These are phyloP conservation scores for Mycteria americana DNA, from an alignment of 2,797 vertebrate genomes.

Conservation along the genomic window DNA sequence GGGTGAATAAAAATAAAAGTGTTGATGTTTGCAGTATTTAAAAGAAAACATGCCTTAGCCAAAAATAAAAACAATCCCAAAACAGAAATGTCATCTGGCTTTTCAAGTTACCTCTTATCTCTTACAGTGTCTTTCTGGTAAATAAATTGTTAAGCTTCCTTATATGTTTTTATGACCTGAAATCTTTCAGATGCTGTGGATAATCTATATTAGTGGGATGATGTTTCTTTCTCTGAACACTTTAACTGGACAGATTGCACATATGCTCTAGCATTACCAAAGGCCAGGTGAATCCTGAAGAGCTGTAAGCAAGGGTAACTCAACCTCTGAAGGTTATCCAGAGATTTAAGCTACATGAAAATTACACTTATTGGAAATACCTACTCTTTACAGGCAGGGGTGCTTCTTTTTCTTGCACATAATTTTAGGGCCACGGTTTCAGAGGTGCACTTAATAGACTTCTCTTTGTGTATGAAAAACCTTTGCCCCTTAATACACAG, in stretches of 20 bases:
- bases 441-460: neutral
- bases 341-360: constrained; percentile 10
- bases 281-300: constrained; percentile 2
- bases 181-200: neutral
- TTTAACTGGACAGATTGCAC: neutral
- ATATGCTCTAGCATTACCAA: neutral
- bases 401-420: neutral
- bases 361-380: neutral
- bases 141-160: neutral
- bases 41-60: neutral
- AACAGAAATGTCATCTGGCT: neutral
- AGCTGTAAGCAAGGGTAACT: neutral
- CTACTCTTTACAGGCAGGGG: neutral
- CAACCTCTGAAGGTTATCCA: constrained; percentile 20
- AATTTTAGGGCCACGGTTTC: neutral
- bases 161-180: neutral
- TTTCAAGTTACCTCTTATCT: neutral
- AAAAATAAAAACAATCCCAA: neutral
- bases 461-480: neutral
- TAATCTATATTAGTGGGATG: neutral
- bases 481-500: neutral
- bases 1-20: neutral
- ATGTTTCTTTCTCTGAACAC: neutral
- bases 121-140: neutral
- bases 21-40: neutral